A percentile compares a stretch with the other conserved stretches of the same genome.
These are phyloP conservation scores for Euplexia lucipara DNA, from an alignment of 2,888 invertebrate species.

Conservation along the genomic window DNA sequence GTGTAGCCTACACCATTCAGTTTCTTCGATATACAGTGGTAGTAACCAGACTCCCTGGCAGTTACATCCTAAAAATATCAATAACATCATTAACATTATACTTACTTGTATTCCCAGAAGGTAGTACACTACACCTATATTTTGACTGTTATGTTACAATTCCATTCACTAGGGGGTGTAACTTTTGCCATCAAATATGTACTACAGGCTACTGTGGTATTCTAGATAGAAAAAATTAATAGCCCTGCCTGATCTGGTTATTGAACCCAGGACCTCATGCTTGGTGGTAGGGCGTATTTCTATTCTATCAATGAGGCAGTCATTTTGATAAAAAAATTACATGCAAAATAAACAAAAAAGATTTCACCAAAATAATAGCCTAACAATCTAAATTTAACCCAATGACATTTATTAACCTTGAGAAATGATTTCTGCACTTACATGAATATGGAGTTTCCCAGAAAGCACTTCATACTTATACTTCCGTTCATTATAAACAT, in stretches of 20 bases:
- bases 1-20: slow-evolving; percentile 88
- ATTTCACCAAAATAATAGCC: slow-evolving; percentile 1
- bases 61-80: slow-evolving; percentile 90
- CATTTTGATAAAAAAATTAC: too few species aligned
- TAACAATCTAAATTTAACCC: slow-evolving; percentile 19
- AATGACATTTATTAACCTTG: slow-evolving; percentile 60
- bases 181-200: too few species aligned
- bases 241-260: too few species aligned
- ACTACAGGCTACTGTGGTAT: too few species aligned
- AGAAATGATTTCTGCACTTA: slow-evolving; percentile 76
- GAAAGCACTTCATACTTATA: slow-evolving; percentile 93
- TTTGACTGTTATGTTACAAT: too few species aligned
- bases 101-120: too few species aligned
- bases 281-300: too few species aligned
- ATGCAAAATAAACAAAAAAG: slow-evolving; percentile 18
- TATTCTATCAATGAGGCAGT: too few species aligned
- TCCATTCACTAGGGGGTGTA: too few species aligned
- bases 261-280: too few species aligned
- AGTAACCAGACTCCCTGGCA: slow-evolving; percentile 92
- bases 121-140: not conserved
- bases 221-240: too few species aligned
- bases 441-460: slow-evolving; percentile 92
- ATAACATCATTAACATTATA: too few species aligned
- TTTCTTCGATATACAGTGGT: slow-evolving; percentile 92
- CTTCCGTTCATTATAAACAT: slow-evolving; percentile 91